These are phyloP conservation scores for Unio pictorum DNA, from an alignment of 2,888 invertebrate genomes.

Conservation along the genomic window DNA sequence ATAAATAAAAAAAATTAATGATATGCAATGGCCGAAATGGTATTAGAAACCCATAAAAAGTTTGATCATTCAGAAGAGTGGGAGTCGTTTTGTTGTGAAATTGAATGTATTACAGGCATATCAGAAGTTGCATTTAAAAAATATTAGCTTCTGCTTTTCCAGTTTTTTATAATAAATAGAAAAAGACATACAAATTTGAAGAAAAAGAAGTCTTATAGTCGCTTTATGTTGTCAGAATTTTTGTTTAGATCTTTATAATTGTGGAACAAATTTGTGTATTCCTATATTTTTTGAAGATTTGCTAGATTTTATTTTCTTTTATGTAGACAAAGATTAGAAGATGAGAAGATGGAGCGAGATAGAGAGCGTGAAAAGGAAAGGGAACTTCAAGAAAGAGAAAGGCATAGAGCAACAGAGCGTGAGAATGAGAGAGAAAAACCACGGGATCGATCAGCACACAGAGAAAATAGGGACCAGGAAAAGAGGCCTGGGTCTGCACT, in stretches of 20 bases:
- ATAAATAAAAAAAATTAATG: no score
- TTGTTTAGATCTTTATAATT: no score
- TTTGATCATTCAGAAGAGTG: no score
- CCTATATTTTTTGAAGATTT: not conserved
- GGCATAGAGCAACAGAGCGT: slow-evolving; percentile 69
- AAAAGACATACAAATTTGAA: no score
- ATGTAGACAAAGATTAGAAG: slow-evolving; percentile 52
- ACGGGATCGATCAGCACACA: slow-evolving; percentile 27
- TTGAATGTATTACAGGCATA: no score
- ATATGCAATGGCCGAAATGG: no score
- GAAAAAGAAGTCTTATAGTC: no score
- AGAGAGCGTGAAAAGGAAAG: slow-evolving; percentile 75
- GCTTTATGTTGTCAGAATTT: no score
- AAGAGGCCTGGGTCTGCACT: slow-evolving; percentile 18
- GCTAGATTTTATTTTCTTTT: not conserved
- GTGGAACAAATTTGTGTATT: no score
- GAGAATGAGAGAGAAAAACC: slow-evolving; percentile 71
- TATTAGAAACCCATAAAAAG: no score
- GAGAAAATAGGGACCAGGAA: slow-evolving; percentile 16
- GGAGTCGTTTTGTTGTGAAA: no score
- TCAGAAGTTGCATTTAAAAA: not conserved
- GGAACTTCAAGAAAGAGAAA: slow-evolving; percentile 75
- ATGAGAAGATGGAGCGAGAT: slow-evolving; percentile 69
- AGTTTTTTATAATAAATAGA: no score
- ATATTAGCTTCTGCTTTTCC: not conserved